Base-by-base conservation (phyloP, 2,888 invertebrate species). In the Hypolimnas misippus region DNA sequence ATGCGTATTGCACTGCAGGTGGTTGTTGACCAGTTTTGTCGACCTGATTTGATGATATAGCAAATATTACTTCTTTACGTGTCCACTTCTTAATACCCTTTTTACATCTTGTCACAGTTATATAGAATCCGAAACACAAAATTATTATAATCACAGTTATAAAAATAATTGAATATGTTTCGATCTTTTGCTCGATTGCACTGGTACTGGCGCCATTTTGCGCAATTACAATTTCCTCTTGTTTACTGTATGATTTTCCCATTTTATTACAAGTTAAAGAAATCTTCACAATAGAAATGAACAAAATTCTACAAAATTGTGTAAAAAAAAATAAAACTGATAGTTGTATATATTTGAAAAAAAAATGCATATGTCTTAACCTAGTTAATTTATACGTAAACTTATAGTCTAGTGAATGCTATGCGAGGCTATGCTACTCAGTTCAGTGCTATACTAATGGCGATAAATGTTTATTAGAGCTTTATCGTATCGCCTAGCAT, bases 191-290 rank as follows among this genome's bases (percentile, higher is more conserved):
- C 35, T 35, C 35, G 35, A 35, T 35, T 12, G 35, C 35, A 35
- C 35, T 25, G 25, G 25, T 25, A 25, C 25, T 3, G 25, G 25
- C 25, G 38, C 38, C 38, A 14, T n/a, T 40, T 40, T 40, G 38
- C 14, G 38, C 38, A 40, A 40, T 40, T 40, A 40, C 38, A 40
- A 40, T 40, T 40, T 40, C 14, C 14, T 40, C 38, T 40, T 40
- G 14, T 40, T 40, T 40, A 40, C 38, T 40, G n/a, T 40, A 4
- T n/a, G 38, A 14, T 40, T 40, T 40, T 40, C 38, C 38, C 38
- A 40, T 40, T 40, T 40, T 40, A 40, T 14, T 40, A 14, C 38
- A 40, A 40, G 14, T 40, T n/a, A 40, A 40, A 40, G 14, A 14
- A 40, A 40, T 40, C 14, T 40, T 40, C 14, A 14, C 38, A 14